Percentiles rank a stretch among this genome's conserved stretches.
Evolutionary conservation across 1,140 invertebrate species (phyloP).

Genomic region (Cyclargus thomasi): DNA sequence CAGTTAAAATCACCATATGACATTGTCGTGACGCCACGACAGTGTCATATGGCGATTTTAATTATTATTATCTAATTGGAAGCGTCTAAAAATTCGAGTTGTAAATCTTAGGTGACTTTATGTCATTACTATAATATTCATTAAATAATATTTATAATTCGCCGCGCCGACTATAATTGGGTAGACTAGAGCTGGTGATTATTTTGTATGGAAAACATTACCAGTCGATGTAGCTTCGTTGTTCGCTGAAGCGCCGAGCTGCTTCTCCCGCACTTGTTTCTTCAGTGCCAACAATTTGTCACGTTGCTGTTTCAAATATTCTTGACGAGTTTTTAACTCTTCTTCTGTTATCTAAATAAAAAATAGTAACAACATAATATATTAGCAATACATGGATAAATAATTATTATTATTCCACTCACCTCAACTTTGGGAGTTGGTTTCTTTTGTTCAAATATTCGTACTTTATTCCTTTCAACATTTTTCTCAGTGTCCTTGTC

Average conservation of each 20-base stretch:
- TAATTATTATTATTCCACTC: background rate
- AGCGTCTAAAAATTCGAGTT: too few species aligned
- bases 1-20: too few species aligned
- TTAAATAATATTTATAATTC: too few species aligned
- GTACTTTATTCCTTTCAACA: slow-evolving; percentile 23
- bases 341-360: slow-evolving; percentile 53
- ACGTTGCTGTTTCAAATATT: slow-evolving; percentile 89
- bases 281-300: slow-evolving; percentile 93
- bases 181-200: too few species aligned
- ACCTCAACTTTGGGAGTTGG: slow-evolving; percentile 45
- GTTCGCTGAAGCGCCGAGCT: slow-evolving; percentile 77
- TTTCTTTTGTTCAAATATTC: slow-evolving; percentile 25
- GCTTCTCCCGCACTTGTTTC: slow-evolving; percentile 87
- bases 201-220: slow-evolving; percentile 19
- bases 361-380: background rate
- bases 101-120: too few species aligned
- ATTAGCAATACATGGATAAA: too few species aligned
- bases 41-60: too few species aligned
- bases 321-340: slow-evolving; percentile 86
- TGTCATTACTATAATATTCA: too few species aligned
- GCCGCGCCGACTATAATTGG: too few species aligned
- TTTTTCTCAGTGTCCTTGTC: slow-evolving; percentile 33
- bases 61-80: too few species aligned
- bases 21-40: too few species aligned
- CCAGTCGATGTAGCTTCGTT: slow-evolving; percentile 46